Evolutionary conservation across 2,888 invertebrate genomes (phyloP).

Genomic region (Theodoxus fluviatilis): DNA sequence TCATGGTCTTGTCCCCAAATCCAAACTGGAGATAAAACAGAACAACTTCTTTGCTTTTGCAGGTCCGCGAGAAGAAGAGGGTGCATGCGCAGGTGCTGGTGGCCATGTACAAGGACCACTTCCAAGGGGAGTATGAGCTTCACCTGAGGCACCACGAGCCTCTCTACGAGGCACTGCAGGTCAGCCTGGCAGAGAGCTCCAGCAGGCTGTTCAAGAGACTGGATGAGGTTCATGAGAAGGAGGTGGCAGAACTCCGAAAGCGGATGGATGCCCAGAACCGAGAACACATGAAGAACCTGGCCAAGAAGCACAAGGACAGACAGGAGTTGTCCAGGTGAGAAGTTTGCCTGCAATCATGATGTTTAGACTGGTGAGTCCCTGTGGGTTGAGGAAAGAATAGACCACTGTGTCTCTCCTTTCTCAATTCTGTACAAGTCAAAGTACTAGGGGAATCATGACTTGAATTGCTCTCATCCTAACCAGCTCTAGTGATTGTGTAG

Average conservation of each 20-base stretch:
- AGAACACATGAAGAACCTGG: slow-evolving; percentile 85
- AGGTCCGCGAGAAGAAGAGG: slow-evolving; percentile 61
- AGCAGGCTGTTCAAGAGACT: slow-evolving; percentile 67
- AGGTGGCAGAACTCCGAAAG: slow-evolving; percentile 70
- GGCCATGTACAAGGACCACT: slow-evolving; percentile 70
- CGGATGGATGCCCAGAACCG: slow-evolving; percentile 82
- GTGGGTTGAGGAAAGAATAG: too few relatives aligned
- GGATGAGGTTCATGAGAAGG: slow-evolving; percentile 59
- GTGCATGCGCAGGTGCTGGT: slow-evolving; percentile 59
- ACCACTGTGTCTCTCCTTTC: too few relatives aligned
- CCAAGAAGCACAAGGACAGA: slow-evolving; percentile 87
- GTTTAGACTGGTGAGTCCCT: too few relatives aligned
- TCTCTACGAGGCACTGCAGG: slow-evolving; percentile 59
- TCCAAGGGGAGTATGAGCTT: slow-evolving; percentile 77
- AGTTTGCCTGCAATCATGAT: background rate
- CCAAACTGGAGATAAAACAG: background rate
- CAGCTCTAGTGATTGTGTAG: too few relatives aligned
- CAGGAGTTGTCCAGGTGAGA: slow-evolving; percentile 76
- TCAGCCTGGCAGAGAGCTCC: slow-evolving; percentile 48
- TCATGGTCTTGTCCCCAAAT: background rate
- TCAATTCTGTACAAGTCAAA: too few relatives aligned
- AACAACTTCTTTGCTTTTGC: slow-evolving; percentile 18
- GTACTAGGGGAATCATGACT: too few relatives aligned
- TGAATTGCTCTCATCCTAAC: too few relatives aligned
- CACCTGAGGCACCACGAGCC: slow-evolving; percentile 85